phyloP scores from a whole-genome alignment of 2,113 vertebrate species.

The Setophaga coronata region DNA sequence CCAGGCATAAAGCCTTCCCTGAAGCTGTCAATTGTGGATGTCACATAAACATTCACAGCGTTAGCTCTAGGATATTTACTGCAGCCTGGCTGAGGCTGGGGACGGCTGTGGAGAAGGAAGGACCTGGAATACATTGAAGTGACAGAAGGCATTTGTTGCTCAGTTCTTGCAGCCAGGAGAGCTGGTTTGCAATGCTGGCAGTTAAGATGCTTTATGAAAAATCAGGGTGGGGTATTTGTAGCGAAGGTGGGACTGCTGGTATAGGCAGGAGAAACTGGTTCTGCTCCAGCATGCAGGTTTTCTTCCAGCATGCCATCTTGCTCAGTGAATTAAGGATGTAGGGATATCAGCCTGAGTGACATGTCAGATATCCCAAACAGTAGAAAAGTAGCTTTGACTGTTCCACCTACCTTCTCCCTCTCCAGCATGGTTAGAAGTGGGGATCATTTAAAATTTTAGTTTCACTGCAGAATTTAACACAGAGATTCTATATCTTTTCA shows the following conservation, averaged over 20 bases:
- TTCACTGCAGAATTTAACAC: neutral
- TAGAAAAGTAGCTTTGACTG: neutral
- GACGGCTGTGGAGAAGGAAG: neutral
- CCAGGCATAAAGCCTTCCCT: neutral
- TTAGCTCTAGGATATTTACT: neutral
- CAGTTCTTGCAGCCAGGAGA: neutral
- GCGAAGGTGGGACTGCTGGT: neutral
- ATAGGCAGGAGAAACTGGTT: neutral
- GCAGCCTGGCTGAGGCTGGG: neutral
- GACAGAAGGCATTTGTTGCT: fast-evolving
- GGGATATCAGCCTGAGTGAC: neutral
- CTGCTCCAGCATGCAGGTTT: neutral
- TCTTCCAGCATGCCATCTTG: neutral
- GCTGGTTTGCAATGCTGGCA: neutral
- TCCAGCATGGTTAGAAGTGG: neutral
- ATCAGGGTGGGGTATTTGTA: neutral
- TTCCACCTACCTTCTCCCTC: neutral
- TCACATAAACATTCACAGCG: fast-evolving
- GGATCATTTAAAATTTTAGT: neutral
- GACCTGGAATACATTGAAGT: fast-evolving
- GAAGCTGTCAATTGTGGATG: neutral
- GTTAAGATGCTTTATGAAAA: neutral
- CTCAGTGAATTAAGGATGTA: neutral
- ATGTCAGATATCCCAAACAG: neutral
- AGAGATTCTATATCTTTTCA: neutral